Evolutionary conservation across 1,140 invertebrate genomes (phyloP).

Genomic region (Acromyrmex echinatior): DNA sequence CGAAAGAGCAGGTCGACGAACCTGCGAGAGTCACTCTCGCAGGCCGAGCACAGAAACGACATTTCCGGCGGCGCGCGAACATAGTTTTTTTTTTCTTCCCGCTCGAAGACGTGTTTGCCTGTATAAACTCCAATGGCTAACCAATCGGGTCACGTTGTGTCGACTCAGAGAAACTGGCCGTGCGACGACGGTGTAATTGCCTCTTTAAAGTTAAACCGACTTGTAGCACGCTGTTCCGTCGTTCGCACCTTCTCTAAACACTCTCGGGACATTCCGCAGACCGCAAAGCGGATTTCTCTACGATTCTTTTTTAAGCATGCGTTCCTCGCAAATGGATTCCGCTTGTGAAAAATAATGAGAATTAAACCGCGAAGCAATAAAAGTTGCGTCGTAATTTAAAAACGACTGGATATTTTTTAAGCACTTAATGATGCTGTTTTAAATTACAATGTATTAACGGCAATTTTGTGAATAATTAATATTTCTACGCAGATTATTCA

Average conservation of each 20-base stretch:
- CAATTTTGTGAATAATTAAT: not conserved
- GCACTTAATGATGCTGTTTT: not conserved
- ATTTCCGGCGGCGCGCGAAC: slow-evolving; percentile 57
- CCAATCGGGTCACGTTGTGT: slow-evolving; percentile 58
- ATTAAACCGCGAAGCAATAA: not conserved
- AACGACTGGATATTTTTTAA: not conserved
- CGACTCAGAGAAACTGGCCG: slow-evolving; percentile 3
- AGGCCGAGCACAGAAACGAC: slow-evolving; percentile 63
- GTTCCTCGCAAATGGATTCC: not conserved
- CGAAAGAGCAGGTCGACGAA: slow-evolving; percentile 55
- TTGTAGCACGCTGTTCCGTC: slow-evolving; percentile 21
- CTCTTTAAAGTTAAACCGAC: slow-evolving; percentile 55
- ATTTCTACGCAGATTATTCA: not conserved
- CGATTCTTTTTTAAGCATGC: slow-evolving; percentile 12
- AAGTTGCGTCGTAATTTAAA: slow-evolving; percentile 12
- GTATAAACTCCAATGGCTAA: slow-evolving; percentile 46
- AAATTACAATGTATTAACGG: not conserved
- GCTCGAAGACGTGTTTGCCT: slow-evolving; percentile 38
- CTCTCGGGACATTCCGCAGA: slow-evolving; percentile 41
- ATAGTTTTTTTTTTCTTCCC: slow-evolving; percentile 22
- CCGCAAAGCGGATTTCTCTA: slow-evolving; percentile 61
- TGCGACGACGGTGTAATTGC: slow-evolving; percentile 61
- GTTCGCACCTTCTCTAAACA: slow-evolving; percentile 38
- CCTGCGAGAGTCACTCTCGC: slow-evolving; percentile 59
- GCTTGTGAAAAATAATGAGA: slow-evolving; percentile 13